phyloP scores from a whole-genome alignment of 2,797 vertebrate genomes.

The Oryzias sinensis region DNA sequence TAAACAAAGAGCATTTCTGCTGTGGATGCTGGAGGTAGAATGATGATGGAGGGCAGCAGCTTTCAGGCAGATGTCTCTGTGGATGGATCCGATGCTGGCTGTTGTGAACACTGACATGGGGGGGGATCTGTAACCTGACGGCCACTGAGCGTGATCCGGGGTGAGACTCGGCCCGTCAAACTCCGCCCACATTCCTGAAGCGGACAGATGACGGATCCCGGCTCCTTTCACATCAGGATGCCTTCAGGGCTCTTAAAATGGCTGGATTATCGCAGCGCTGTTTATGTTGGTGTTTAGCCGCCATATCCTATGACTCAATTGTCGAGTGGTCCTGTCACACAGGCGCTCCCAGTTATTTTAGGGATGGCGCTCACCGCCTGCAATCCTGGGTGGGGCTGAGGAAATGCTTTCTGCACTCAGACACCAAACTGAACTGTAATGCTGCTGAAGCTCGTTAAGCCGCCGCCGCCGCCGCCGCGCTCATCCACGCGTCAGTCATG shows the following conservation, averaged over 20 bases:
- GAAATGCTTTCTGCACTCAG: slow-evolving; percentile 54
- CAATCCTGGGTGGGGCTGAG: slow-evolving; percentile 46
- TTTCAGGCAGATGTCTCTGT: slow-evolving; percentile 25
- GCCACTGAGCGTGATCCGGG: slow-evolving; percentile 45
- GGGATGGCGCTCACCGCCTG: slow-evolving; percentile 64
- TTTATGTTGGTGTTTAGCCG: slow-evolving; percentile 74
- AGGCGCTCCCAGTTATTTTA: slow-evolving; percentile 65
- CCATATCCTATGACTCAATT: slow-evolving; percentile 78
- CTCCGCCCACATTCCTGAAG: slow-evolving; percentile 54
- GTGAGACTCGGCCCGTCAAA: slow-evolving; percentile 25
- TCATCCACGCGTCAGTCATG: no score
- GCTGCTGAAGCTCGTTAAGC: slow-evolving; percentile 4
- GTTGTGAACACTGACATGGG: slow-evolving; percentile 16
- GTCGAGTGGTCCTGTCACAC: slow-evolving; percentile 68
- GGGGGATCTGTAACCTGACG: slow-evolving; percentile 3
- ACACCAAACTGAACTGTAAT: slow-evolving; percentile 48
- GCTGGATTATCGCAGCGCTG: slow-evolving; percentile 76
- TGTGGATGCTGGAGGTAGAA: slow-evolving; percentile 28
- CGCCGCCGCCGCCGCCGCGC: no score
- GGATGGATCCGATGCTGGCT: slow-evolving; percentile 11
- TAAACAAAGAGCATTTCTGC: slow-evolving; percentile 72
- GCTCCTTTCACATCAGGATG: slow-evolving; percentile 63
- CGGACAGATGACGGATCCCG: slow-evolving; percentile 54
- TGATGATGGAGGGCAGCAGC: slow-evolving; percentile 38
- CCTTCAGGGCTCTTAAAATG: slow-evolving; percentile 75